Base-by-base conservation (phyloP, 2,888 invertebrate genomes). In the Yponomeuta sedellus region DNA sequence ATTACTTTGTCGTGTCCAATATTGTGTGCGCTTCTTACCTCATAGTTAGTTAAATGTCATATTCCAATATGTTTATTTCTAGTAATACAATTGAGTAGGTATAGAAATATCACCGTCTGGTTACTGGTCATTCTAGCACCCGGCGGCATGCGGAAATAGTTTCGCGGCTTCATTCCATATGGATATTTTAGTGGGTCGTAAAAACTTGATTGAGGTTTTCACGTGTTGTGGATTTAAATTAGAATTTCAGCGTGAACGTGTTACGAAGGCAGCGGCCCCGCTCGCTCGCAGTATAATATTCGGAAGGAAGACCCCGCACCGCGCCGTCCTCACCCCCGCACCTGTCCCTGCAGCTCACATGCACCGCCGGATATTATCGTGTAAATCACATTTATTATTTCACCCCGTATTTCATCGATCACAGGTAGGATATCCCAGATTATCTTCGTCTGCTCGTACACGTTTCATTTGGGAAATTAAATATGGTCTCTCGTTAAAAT, bases 321-420 rank as follows among this genome's bases (percentile, higher is more conserved):
- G 69, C 70, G 70, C 71, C 67, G 70, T 57, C 34, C 56, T 52
- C n/a, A 11, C 16, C 71, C 69, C 40, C 44, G 63, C 68, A 58
- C 61, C 20, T 71, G 71, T 74, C 73, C 69, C 70, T 76, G 79
- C 79, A 83, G 72, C 80, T 81, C 79, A 73, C 74, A 77, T 86
- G 85, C 86, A 87, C 86, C 85, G 84, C 85, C 82, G 83, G 80
- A 85, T 85, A 86, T 87, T 86, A 82, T 85, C 78, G 75, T 82
- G 83, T 86, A 86, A 87, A 88, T 86, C 85, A 83, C 75, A 85
- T 86, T 86, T 84, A 83, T 85, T 85, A 85, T 85, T 84, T 81
- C 77, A 75, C 79, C 76, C 77, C 78, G 78, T 79, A 82, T 78
- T 78, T 82, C 64, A 28, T 64, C 56, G 56, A 63, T 63, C 63